A percentile compares a stretch with the other conserved stretches of the same genome.
phyloP scores from a whole-genome alignment of 2,888 invertebrate species.

The Onchidella celtica region DNA sequence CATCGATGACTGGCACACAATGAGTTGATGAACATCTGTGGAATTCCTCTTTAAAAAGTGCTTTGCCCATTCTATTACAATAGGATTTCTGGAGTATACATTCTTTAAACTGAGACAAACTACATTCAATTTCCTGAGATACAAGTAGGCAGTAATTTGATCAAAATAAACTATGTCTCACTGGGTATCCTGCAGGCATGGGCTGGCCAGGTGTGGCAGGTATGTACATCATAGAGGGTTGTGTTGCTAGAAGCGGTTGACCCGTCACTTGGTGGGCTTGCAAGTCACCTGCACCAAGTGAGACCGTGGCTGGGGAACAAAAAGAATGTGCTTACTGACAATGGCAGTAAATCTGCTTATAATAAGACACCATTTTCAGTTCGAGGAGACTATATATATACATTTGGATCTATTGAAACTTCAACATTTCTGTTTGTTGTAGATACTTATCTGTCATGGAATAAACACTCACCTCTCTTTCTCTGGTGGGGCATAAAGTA shows the following conservation, averaged over 20 bases:
- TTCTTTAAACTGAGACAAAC: too few species aligned
- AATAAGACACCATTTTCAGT: too few species aligned
- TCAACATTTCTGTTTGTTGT: too few species aligned
- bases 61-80: too few species aligned
- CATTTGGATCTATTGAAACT: too few species aligned
- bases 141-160: neutral
- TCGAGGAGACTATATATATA: too few species aligned
- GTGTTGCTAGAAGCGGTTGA: slow-evolving; percentile 50
- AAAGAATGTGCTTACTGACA: neutral
- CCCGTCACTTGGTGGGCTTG: slow-evolving; percentile 46
- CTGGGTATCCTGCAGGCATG: slow-evolving; percentile 29
- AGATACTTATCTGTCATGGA: too few species aligned
- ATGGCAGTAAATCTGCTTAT: neutral
- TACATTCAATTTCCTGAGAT: too few species aligned
- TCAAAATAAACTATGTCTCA: neutral
- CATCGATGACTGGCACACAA: too few species aligned
- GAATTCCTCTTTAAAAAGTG: too few species aligned
- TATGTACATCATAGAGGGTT: slow-evolving; percentile 41
- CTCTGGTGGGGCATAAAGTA: slow-evolving; percentile 17
- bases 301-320: slow-evolving; percentile 44
- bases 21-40: too few species aligned
- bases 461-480: slow-evolving; percentile 24
- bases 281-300: slow-evolving; percentile 30
- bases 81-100: too few species aligned
- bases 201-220: slow-evolving; percentile 3